Percentiles rank a stretch among this genome's conserved stretches.
Conservation (phyloP, 2,113 vertebrate species). For the Petrocephalus zakoni region DNA sequence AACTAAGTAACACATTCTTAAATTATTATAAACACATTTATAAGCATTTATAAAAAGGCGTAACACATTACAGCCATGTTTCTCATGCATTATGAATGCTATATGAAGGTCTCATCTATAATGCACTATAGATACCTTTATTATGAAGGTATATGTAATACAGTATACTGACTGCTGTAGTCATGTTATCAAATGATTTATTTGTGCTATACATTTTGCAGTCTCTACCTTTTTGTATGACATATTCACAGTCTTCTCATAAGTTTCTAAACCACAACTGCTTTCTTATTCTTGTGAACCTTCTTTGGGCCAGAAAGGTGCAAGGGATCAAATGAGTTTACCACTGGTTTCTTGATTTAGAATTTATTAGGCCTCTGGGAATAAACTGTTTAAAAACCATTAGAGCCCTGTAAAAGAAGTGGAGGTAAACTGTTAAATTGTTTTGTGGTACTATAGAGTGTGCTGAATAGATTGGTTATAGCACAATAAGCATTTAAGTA, state of each 20-base stretch:
- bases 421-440: neutral
- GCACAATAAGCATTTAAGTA: neutral
- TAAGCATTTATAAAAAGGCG: too few species aligned
- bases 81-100: too few species aligned
- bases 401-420: neutral
- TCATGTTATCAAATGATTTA: neutral
- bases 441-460: neutral
- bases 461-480: neutral
- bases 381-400: constrained; percentile 9
- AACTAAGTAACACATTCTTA: too few species aligned
- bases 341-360: neutral
- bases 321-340: neutral
- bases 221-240: neutral
- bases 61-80: too few species aligned
- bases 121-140: too few species aligned
- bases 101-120: too few species aligned
- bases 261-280: neutral
- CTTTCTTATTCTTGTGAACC: neutral
- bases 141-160: too few species aligned
- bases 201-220: neutral
- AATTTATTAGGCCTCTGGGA: constrained; percentile 12
- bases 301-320: neutral
- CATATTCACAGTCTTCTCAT: neutral
- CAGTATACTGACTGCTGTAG: too few species aligned
- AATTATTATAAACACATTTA: too few species aligned